These are phyloP conservation scores for Drosophila borealis DNA, from an alignment of 2,888 invertebrate genomes.

Conservation along the genomic window DNA sequence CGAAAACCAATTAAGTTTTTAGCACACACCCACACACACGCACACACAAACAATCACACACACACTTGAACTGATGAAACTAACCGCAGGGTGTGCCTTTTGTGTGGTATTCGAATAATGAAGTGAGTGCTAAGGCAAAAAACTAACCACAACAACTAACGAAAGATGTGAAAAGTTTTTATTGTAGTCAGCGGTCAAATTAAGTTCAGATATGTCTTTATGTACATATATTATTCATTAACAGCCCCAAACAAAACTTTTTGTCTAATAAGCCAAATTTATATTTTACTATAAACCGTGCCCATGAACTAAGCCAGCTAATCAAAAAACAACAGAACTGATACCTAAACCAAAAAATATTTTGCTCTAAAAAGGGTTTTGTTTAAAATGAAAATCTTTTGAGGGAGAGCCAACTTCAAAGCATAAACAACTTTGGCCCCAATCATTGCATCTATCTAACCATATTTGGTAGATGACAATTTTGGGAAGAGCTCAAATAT, in stretches of 20 bases:
- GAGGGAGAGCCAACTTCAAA: no score
- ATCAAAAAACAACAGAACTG: no score
- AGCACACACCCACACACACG: constrained; percentile 30
- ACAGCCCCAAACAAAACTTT: not conserved
- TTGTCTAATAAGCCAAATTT: not conserved
- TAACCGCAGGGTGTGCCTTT: constrained; percentile 53
- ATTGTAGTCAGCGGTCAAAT: constrained; percentile 18
- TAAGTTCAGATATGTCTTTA: constrained; percentile 19
- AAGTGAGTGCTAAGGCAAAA: constrained; percentile 9
- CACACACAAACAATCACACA: not conserved
- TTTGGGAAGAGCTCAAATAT: no score
- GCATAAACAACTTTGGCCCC: no score
- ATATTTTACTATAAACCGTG: no score
- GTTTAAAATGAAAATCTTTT: no score
- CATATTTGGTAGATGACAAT: no score
- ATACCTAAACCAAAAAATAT: no score
- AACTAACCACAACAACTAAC: constrained; percentile 30
- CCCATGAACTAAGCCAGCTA: no score
- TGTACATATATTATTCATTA: constrained; percentile 21
- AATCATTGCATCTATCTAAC: no score
- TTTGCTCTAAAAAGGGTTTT: no score
- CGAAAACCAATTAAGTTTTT: constrained; percentile 71
- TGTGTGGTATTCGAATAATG: constrained; percentile 30
- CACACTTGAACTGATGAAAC: constrained; percentile 29
- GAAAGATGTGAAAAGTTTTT: constrained; percentile 24